phyloP scores from a whole-genome alignment of 2,888 invertebrate genomes.

The Tethea ocularis region DNA sequence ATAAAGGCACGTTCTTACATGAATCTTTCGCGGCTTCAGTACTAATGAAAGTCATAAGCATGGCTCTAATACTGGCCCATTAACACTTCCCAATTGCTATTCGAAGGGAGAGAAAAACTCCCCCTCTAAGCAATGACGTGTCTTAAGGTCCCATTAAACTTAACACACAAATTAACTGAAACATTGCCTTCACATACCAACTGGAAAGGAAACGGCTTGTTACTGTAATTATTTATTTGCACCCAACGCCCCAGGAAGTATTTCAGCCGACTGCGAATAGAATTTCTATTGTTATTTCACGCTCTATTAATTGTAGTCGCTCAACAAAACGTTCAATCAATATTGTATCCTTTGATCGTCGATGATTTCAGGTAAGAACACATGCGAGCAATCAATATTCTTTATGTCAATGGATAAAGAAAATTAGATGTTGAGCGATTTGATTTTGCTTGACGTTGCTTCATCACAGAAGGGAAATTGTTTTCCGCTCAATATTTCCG shows the following conservation, averaged over 20 bases:
- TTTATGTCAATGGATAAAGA: slow-evolving; percentile 12
- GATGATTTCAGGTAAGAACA: not conserved
- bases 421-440: slow-evolving; percentile 15
- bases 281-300: not conserved
- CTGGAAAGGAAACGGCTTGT: slow-evolving; percentile 24
- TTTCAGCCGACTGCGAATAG: not conserved
- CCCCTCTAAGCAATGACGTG: slow-evolving; percentile 48
- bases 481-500: slow-evolving; percentile 46
- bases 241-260: slow-evolving; percentile 12
- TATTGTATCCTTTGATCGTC: not conserved
- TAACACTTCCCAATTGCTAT: slow-evolving; percentile 74
- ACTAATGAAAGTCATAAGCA: slow-evolving; percentile 80
- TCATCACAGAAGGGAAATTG: slow-evolving; percentile 38
- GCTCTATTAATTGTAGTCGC: not conserved
- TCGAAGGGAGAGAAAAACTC: slow-evolving; percentile 64
- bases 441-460: slow-evolving; percentile 15
- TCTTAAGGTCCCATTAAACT: slow-evolving; percentile 68
- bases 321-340: not conserved
- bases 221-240: slow-evolving; percentile 32
- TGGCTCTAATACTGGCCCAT: slow-evolving; percentile 72
- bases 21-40: slow-evolving; percentile 74
- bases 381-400: slow-evolving; percentile 10
- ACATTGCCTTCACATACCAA: slow-evolving; percentile 39
- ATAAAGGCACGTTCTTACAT: slow-evolving; percentile 77
- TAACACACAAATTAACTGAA: slow-evolving; percentile 66